Base-by-base conservation (phyloP, 2,797 vertebrate genomes). In the Lithobates sylvaticus region DNA sequence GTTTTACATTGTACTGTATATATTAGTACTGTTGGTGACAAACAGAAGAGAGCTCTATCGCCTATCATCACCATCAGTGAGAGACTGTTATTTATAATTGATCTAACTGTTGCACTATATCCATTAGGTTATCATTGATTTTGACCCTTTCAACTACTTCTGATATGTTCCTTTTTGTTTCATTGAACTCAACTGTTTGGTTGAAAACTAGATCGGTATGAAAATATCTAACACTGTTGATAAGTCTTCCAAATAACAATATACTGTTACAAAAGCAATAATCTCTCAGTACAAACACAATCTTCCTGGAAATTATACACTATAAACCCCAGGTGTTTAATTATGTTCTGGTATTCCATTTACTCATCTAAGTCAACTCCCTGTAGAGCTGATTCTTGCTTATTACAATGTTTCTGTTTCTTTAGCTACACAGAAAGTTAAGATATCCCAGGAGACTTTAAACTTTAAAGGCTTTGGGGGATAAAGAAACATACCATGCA, bases 301-400 rank as follows among this genome's bases (percentile, higher is more conserved):
- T 9, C 12, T 80, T 50, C 78, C 7, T 69, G 65, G 65, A 70
- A 69, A 80, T 80, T 70, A 69, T 80, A 70, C 39, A 15, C 36
- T 80, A 47, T 50, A 70, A 79, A 70, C 26, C 78, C 78, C 78
- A 69, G 39, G 78, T n/a, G 78, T 80, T 50, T 80, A 80, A 80
- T 80, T 80, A 80, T 13, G 10, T 68, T 78, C 42, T 32, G 8
- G 26, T 12, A 10, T 69, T 79, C 26, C 64, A 70, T 80, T 80
- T 70, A 69, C 78, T 80, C 42, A 50, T 80, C 27, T 50, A n/a
- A 68, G 42, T 16, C 42, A 50, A 70, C 12, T 70, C 65, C 78
- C 65, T 21, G 26, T 50, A 54, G 78, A 70, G 78, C 10, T 18
- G 42, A 80, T 80, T 80, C 65, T 27, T 80, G 78, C 42, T 80